These are phyloP conservation scores for Amblyraja radiata DNA, from an alignment of 2,797 vertebrate genomes.

Conservation along the genomic window DNA sequence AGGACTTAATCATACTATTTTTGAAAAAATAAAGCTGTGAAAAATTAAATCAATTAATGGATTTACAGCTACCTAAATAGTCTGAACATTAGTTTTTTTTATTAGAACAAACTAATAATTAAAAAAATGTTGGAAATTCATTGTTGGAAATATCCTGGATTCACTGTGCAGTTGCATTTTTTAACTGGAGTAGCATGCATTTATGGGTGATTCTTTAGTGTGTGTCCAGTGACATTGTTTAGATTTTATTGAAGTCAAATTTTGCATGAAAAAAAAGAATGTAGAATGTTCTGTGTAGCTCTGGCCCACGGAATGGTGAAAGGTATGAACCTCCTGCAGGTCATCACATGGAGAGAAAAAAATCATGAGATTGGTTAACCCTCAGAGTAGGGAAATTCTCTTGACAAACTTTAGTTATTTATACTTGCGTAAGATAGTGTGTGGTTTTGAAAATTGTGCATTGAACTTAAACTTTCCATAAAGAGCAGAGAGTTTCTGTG, in stretches of 20 bases:
- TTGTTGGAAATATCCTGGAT: neutral
- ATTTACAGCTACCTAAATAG: neutral
- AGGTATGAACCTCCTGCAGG: neutral
- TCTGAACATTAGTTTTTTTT: no score
- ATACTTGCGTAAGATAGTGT: neutral
- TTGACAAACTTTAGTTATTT: neutral
- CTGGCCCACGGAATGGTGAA: neutral
- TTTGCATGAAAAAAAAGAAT: neutral
- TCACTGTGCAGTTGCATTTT: neutral
- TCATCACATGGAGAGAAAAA: neutral
- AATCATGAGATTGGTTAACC: slow-evolving; percentile 7
- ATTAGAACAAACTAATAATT: neutral
- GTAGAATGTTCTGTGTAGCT: neutral
- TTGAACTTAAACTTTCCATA: neutral
- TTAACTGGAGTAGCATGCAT: neutral
- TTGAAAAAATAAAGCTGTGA: neutral
- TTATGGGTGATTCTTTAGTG: neutral
- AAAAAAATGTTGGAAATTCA: neutral
- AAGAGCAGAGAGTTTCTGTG: neutral
- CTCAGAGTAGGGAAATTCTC: neutral
- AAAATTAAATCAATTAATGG: neutral
- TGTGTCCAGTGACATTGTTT: neutral
- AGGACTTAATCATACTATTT: neutral
- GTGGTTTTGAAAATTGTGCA: neutral
- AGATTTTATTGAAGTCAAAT: neutral